Conservation (phyloP, 92 coral and sea anemone species). For the Palythoa grandis region DNA sequence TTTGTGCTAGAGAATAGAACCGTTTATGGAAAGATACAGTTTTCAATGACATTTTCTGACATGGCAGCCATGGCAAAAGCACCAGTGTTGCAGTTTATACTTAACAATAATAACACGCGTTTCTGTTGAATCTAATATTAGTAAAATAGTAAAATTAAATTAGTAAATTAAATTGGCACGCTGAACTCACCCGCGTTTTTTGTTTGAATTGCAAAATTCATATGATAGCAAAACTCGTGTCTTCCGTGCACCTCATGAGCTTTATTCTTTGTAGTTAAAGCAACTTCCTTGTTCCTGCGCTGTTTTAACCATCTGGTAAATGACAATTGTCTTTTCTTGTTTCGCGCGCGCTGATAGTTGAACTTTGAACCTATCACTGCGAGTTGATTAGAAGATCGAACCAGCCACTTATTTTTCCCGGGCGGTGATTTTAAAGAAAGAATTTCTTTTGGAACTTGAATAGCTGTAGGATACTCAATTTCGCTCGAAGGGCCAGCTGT, state of each 20-base stretch:
- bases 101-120: no score
- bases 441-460: neutral
- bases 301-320: slow-evolving; percentile 24
- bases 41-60: no score
- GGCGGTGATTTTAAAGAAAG: neutral
- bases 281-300: neutral
- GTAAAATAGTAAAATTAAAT: no score
- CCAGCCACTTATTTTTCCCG: neutral
- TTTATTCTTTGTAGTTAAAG: neutral
- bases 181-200: slow-evolving; percentile 20
- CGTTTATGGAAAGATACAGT: no score
- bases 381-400: slow-evolving; percentile 1
- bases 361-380: slow-evolving; percentile 29
- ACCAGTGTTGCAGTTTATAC: no score
- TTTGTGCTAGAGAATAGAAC: no score
- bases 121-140: no score
- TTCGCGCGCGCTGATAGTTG: slow-evolving; percentile 9
- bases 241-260: neutral
- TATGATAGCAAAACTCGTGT: slow-evolving; percentile 36
- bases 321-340: neutral
- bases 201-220: slow-evolving; percentile 35
- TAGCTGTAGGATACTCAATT: neutral
- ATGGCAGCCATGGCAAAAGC: no score
- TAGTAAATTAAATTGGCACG: no score
- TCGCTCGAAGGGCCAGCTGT: neutral